These are phyloP conservation scores for Ganaspis brasiliensis DNA, from an alignment of 2,888 invertebrate species.

Conservation along the genomic window DNA sequence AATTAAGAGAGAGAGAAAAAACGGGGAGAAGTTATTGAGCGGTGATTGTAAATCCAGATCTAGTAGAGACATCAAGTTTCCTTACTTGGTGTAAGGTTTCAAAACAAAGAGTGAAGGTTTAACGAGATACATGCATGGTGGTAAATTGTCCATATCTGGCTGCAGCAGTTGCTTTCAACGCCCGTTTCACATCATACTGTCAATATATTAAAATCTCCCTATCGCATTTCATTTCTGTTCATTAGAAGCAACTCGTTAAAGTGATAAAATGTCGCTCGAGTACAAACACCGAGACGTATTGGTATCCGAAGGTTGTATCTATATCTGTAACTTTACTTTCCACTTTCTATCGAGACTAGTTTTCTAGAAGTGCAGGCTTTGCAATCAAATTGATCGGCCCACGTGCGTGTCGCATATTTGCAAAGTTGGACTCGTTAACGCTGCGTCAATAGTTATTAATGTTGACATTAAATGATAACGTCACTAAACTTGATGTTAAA, in stretches of 20 bases:
- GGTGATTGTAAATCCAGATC: not conserved
- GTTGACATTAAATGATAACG: slow-evolving; percentile 18
- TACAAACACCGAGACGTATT: not conserved
- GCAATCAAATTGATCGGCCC: not conserved
- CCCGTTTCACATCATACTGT: not conserved
- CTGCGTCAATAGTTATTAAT: slow-evolving; percentile 13
- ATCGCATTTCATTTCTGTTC: slow-evolving; percentile 21
- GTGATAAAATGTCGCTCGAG: slow-evolving; percentile 16
- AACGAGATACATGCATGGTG: slow-evolving; percentile 17
- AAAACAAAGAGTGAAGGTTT: slow-evolving; percentile 28
- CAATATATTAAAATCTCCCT: slow-evolving; percentile 14
- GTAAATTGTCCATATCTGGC: slow-evolving; percentile 10
- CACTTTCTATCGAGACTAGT: slow-evolving; percentile 26
- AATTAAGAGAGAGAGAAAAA: not conserved
- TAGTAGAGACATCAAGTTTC: slow-evolving; percentile 18
- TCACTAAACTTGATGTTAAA: slow-evolving; percentile 23
- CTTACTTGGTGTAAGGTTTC: slow-evolving; percentile 27
- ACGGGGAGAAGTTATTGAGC: not conserved
- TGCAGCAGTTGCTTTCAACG: not conserved
- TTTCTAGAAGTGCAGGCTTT: slow-evolving; percentile 3
- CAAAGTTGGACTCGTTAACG: not conserved
- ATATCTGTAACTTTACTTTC: not conserved
- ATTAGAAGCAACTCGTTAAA: slow-evolving; percentile 14
- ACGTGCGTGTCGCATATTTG: slow-evolving; percentile 20
- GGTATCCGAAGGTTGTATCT: not conserved